phyloP scores from a whole-genome alignment of 2,113 vertebrate genomes.

The Charina bottae region DNA sequence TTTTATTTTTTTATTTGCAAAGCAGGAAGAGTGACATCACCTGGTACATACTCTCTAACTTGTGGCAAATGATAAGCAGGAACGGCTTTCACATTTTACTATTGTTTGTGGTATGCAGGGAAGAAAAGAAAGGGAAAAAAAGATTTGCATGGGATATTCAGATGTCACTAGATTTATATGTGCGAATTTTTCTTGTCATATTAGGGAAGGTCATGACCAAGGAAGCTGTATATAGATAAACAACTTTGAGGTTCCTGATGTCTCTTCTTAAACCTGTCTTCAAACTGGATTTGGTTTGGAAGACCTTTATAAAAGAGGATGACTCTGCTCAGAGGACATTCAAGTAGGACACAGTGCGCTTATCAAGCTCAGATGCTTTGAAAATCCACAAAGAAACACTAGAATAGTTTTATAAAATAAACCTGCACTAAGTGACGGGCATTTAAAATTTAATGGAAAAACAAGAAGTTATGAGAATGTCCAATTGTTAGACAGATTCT shows the following conservation, averaged over 20 bases:
- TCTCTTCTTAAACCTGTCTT: neutral
- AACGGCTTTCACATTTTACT: neutral
- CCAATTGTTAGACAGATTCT: neutral
- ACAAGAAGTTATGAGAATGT: neutral
- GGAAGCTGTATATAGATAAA: neutral
- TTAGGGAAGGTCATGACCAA: neutral
- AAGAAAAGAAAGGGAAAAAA: neutral
- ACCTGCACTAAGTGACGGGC: neutral
- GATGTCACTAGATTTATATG: neutral
- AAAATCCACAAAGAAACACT: neutral
- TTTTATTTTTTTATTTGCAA: neutral
- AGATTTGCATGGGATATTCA: neutral
- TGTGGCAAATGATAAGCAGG: neutral
- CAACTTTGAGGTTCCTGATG: neutral
- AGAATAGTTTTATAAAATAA: neutral
- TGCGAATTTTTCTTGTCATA: neutral
- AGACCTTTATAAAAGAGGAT: neutral
- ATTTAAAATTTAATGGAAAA: neutral
- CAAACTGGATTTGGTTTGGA: neutral
- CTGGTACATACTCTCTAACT: neutral
- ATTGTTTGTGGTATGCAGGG: neutral
- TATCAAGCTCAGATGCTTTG: neutral
- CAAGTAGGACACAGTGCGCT: neutral
- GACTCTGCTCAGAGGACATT: neutral
- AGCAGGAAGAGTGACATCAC: neutral